A percentile compares a stretch with the other conserved stretches of the same genome.
Evolutionary conservation across 2,113 vertebrate species (phyloP).

Genomic region (Mustela lutreola): DNA sequence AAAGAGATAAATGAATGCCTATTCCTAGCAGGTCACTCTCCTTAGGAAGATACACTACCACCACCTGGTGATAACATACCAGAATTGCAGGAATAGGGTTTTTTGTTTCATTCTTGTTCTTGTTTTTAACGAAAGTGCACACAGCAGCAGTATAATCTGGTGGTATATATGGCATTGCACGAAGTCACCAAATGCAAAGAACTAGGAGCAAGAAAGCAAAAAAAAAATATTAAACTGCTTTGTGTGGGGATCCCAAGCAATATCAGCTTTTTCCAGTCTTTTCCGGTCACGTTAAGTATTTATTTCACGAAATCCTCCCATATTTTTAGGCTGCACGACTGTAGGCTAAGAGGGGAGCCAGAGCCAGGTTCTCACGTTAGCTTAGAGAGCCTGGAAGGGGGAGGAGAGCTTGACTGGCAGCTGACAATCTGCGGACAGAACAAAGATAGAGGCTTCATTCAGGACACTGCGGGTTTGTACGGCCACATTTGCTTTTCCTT

Average conservation of each 20-base stretch:
- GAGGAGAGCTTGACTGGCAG: background rate
- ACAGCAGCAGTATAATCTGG: background rate
- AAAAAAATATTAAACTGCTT: background rate
- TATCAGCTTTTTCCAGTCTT: background rate
- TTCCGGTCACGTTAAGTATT: slow-evolving; percentile 18
- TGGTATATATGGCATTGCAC: background rate
- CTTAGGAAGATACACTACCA: slow-evolving; percentile 30
- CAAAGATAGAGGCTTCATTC: background rate
- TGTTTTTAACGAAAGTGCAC: background rate
- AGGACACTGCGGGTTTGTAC: background rate
- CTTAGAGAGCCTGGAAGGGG: background rate
- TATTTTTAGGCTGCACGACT: background rate
- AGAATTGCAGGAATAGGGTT: slow-evolving; percentile 73
- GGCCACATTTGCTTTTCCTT: background rate
- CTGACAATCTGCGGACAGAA: slow-evolving; percentile 39
- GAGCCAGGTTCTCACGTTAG: background rate
- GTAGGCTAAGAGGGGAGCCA: background rate
- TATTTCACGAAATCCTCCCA: background rate
- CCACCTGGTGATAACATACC: slow-evolving; percentile 59
- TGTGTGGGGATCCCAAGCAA: background rate
- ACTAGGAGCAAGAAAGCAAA: background rate
- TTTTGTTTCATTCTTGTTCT: background rate
- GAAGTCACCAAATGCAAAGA: background rate
- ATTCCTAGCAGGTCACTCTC: accelerated
- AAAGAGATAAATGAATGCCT: background rate